These are phyloP conservation scores for Drosophila aff. DNA, from an alignment of 1,140 invertebrate species.

Conservation along the genomic window DNA sequence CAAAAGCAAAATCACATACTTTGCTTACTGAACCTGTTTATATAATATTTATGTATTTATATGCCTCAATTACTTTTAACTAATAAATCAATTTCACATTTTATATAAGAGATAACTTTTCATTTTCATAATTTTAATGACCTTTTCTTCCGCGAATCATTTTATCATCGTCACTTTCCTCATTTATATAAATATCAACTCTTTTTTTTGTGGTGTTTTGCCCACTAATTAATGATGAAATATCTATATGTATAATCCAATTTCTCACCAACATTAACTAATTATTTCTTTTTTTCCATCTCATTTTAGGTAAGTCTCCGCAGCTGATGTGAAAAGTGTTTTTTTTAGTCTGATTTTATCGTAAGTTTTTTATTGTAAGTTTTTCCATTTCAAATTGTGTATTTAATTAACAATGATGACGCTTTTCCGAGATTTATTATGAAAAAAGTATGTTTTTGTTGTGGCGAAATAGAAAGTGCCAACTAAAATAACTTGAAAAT, in stretches of 20 bases:
- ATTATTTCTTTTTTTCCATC: constrained; percentile 48
- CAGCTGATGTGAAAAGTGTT: constrained; percentile 2
- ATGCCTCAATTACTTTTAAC: neutral
- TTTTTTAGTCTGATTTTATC: constrained; percentile 12
- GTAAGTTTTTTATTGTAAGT: constrained; percentile 52
- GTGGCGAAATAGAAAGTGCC: constrained; percentile 50
- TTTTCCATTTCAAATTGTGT: constrained; percentile 33
- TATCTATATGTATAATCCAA: constrained; percentile 28
- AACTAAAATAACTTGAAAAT: constrained; percentile 35
- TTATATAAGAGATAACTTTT: constrained; percentile 3
- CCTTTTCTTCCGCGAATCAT: neutral
- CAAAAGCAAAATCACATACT: too few species aligned
- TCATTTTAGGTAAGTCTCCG: constrained; percentile 70
- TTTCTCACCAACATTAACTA: constrained; percentile 44
- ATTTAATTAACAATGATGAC: constrained; percentile 47
- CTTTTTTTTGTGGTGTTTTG: neutral
- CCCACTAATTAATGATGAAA: constrained; percentile 45
- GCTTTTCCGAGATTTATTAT: constrained; percentile 46
- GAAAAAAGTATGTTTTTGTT: constrained; percentile 12
- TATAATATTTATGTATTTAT: neutral
- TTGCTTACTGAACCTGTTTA: neutral
- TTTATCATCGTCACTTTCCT: constrained; percentile 12
- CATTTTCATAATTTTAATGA: constrained; percentile 12
- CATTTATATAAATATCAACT: constrained; percentile 14
- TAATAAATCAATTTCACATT: neutral